phyloP scores from a whole-genome alignment of 2,888 invertebrate species.

The Cantharis lateralis region DNA sequence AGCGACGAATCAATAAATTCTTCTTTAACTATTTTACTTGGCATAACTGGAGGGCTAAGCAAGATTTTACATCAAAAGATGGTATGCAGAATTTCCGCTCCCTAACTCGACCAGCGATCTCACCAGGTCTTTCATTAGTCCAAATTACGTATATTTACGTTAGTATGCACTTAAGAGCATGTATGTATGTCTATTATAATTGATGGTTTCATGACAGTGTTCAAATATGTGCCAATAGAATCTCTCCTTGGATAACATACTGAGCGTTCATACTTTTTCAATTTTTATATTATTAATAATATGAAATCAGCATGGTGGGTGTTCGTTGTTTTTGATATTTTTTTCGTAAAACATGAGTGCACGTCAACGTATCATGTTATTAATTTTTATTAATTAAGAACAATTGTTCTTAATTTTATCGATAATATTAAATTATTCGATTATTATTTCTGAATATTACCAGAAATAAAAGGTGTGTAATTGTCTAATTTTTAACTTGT shows the following conservation, averaged over 20 bases:
- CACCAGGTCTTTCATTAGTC: too few species aligned
- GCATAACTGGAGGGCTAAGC: too few species aligned
- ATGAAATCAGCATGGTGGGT: background rate
- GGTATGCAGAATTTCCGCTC: too few species aligned
- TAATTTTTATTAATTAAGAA: background rate
- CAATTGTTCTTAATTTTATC: background rate
- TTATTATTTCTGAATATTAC: background rate
- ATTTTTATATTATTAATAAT: background rate
- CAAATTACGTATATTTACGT: background rate
- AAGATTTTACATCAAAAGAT: too few species aligned
- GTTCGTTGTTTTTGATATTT: background rate
- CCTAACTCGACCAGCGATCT: too few species aligned
- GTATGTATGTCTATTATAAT: background rate
- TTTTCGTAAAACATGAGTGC: background rate
- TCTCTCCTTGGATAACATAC: background rate
- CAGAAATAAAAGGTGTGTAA: background rate
- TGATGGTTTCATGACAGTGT: background rate
- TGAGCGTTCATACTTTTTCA: background rate
- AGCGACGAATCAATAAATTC: too few species aligned
- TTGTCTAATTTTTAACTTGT: conserved; percentile 2
- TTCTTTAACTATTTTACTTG: too few species aligned
- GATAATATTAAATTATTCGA: background rate
- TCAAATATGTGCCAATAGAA: background rate
- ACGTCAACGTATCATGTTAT: too few species aligned
- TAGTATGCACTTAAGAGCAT: background rate